A percentile compares a stretch with the other conserved stretches of the same genome.
phyloP scores from a whole-genome alignment of 2,797 vertebrate genomes.

The Lemur catta region DNA sequence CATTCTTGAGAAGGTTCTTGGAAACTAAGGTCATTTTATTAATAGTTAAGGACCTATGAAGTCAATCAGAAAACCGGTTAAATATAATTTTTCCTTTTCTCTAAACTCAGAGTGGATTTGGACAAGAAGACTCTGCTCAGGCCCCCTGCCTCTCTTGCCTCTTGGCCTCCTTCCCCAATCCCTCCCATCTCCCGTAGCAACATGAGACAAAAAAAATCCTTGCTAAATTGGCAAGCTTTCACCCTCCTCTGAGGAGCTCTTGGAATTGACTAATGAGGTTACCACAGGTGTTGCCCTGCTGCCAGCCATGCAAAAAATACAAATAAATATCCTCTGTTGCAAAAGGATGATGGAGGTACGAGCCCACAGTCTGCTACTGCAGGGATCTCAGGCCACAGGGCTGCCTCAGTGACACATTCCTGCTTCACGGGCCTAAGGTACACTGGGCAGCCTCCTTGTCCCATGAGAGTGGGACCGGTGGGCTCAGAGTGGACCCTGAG shows the following conservation, averaged over 20 bases:
- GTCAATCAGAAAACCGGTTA: not conserved
- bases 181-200: not conserved
- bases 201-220: slow-evolving; percentile 64
- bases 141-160: not conserved
- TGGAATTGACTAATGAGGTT: slow-evolving; percentile 78
- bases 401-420: slow-evolving; percentile 65
- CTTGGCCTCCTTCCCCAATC: not conserved
- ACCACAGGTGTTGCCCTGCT: slow-evolving; percentile 77
- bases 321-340: slow-evolving; percentile 3
- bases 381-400: slow-evolving; percentile 71
- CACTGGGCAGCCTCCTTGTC: slow-evolving; percentile 73
- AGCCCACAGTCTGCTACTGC: not conserved
- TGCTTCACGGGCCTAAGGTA: slow-evolving; percentile 68
- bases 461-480: slow-evolving; percentile 50
- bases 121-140: not conserved
- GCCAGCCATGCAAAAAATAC: slow-evolving; percentile 6
- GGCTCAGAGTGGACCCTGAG: slow-evolving; percentile 68
- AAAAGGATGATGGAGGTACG: not conserved
- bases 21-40: not conserved
- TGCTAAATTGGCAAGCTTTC: slow-evolving; percentile 66
- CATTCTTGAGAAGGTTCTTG: not conserved
- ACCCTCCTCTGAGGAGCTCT: slow-evolving; percentile 63
- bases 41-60: not conserved
- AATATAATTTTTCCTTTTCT: not conserved
- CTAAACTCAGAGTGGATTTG: not conserved